Evolutionary conservation across 37 sponge, comb jelly and placozoan genomes (phyloP), one percentile per base, ranked within the genome.

Genomic region (Chondrosia reniformis): DNA sequence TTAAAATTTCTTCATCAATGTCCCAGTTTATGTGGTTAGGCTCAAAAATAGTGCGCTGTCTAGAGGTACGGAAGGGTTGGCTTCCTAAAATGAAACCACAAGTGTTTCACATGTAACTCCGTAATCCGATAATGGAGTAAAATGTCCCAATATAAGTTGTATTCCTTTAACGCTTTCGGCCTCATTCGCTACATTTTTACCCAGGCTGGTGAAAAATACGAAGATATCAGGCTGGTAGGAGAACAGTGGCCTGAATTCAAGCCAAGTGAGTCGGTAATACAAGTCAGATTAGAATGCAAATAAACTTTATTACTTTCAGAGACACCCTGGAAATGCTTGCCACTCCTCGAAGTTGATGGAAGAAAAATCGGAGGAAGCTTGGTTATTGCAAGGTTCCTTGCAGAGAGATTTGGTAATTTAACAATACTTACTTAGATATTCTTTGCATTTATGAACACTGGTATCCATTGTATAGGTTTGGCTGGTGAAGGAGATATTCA

Each of bases 401-500:
- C 79, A 19, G 84, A 88, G 80, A 76, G 54, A n/a, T 76, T 55
- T 41, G 87, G 87, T 66, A 61, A 28, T 15, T 59, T 30, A 6
- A 7, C 61, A 7, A 7, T 5, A 19, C 22, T 59, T 25, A 30
- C 28, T 30, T 59, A 30, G 61, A 49, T 49, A 15, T 19, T 49
- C 52, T 10, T 19, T 49, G 10, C 15, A 49, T 15, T 49, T 49
- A 17, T 34, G 76, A 25, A 54, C 54, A 28, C 30, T 46, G 33
- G 32, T 77, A 21, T 55, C 58, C 6, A 63, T 37, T 54, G 15
- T 62, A 37, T 25, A 79, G 88, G 88, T 19, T 55, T 83, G 12
- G 88, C 84, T 38, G 85, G 85, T n/a, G n/a, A 61, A 0, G 88
- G 85, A 64, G 80, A 72, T 28, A 67, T 87, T 32, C 77, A 85